Evolutionary conservation across 53 echinoderm and acorn worm genomes (phyloP), one percentile per base, ranked within the genome.

Genomic region (Arbacia lixula): DNA sequence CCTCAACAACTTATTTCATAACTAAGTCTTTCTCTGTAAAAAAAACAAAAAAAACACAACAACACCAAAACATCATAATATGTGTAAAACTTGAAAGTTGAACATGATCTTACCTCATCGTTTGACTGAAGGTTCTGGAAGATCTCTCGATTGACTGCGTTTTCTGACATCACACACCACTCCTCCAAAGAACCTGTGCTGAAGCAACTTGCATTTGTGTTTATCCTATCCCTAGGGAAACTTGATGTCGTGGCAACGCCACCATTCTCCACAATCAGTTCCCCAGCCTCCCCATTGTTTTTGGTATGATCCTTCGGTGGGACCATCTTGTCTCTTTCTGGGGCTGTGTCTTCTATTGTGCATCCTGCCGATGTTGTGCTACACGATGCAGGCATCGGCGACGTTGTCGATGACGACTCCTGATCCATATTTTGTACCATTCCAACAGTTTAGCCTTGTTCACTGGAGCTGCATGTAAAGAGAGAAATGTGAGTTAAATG

Each of bases 131-230:
- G 43, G 32, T 81, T 64, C 50, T 46, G 31, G 25, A 81, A 63
- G 32, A 81, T 81, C 38, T 81, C 82, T n/a, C 14, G 62, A 46
- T 81, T 81, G 33, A 81, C 49, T 2, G 82, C 40, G 19, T 61
- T 43, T 64, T 81, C 82, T 8, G 82, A 63, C 82, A 81, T 81
- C 31, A 81, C 64, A 33, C 79, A 78, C 79, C 82, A 81, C 64
- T 32, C 62, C 4, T 64, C 63, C 63, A 81, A 6, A 9, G 82
- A 81, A 35, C 78, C 57, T 5, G 19, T 6, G 25, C 76, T 76
- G 19, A 21, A 29, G 16, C 17, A 27, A 2, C 77, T 77, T 4
- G 58, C 22, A 22, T 21, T 40, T 12, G 77, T 77, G 58, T 77
- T 40, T 11, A 39, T 58, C 58, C 77, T 36, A 77, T 40, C 60